A percentile compares a stretch with the other conserved stretches of the same genome.
Conservation (phyloP, 2,113 vertebrate genomes). For the Myodes glareolus region DNA sequence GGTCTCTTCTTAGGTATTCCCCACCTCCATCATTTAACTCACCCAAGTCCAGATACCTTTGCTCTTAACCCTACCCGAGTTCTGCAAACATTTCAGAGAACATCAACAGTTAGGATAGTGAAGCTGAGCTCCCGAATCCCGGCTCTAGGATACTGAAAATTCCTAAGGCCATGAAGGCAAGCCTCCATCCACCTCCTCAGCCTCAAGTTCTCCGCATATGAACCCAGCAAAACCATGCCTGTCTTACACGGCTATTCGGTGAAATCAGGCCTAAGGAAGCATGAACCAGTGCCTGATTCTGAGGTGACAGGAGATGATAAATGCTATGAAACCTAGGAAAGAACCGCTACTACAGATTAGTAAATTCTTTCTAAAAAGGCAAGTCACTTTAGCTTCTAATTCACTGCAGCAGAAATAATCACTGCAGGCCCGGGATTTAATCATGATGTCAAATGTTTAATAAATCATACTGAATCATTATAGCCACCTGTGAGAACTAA, state of each 20-base stretch:
- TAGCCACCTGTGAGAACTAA: constrained; percentile 10
- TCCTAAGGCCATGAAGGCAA: background rate
- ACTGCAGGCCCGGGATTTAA: background rate
- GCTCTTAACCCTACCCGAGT: background rate
- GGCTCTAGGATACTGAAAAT: background rate
- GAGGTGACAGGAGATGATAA: background rate
- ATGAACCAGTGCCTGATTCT: background rate
- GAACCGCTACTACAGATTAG: background rate
- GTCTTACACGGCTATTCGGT: background rate
- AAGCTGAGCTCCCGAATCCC: background rate
- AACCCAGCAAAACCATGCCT: background rate
- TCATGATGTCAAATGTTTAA: constrained; percentile 11
- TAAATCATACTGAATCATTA: background rate
- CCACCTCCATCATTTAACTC: background rate
- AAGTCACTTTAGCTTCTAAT: constrained; percentile 32
- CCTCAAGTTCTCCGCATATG: background rate
- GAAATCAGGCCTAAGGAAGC: constrained; percentile 11
- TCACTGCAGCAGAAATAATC: constrained; percentile 38
- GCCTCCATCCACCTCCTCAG: background rate
- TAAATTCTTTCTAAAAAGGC: background rate
- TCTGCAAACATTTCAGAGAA: background rate
- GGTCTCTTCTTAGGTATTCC: background rate
- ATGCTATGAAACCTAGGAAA: background rate
- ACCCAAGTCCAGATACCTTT: background rate
- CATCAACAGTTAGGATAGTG: background rate